Percentiles rank a stretch among this genome's conserved stretches.
Conservation (phyloP, 64 coral and sea anemone genomes). For the Stylophora pistillata region DNA sequence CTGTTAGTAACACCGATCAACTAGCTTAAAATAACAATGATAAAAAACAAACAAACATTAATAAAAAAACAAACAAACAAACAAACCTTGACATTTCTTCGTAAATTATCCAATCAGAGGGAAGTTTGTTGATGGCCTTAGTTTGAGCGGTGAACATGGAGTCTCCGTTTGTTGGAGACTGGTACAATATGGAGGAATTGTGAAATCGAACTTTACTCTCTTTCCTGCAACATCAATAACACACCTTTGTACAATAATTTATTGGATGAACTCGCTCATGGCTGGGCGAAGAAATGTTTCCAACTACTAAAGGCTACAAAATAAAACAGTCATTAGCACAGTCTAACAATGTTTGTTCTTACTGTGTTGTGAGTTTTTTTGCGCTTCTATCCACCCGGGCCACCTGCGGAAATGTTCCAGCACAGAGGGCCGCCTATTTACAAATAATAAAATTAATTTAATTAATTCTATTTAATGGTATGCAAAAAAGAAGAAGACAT, state of each 20-base stretch:
- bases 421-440: conserved; percentile 86
- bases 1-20: too few relatives aligned
- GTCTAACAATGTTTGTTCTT: conserved; percentile 14
- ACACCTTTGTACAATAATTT: not conserved
- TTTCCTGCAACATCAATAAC: conserved; percentile 62
- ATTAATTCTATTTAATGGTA: not conserved
- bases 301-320: not conserved
- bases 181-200: conserved; percentile 74
- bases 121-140: conserved; percentile 60
- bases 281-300: too few relatives aligned
- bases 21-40: too few relatives aligned
- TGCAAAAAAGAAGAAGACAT: not conserved
- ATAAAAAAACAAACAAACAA: not conserved
- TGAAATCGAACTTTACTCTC: conserved; percentile 91
- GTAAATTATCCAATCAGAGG: conserved; percentile 98
- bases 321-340: not conserved
- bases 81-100: conserved; percentile 95
- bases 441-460: not conserved
- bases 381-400: conserved; percentile 75
- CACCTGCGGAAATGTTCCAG: conserved; percentile 89
- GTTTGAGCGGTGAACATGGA: conserved; percentile 53
- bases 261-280: not conserved
- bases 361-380: conserved; percentile 87
- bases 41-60: not conserved
- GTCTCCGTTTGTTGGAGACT: conserved; percentile 61